phyloP scores from a whole-genome alignment of 2,113 vertebrate genomes.

The Sorex araneus region DNA sequence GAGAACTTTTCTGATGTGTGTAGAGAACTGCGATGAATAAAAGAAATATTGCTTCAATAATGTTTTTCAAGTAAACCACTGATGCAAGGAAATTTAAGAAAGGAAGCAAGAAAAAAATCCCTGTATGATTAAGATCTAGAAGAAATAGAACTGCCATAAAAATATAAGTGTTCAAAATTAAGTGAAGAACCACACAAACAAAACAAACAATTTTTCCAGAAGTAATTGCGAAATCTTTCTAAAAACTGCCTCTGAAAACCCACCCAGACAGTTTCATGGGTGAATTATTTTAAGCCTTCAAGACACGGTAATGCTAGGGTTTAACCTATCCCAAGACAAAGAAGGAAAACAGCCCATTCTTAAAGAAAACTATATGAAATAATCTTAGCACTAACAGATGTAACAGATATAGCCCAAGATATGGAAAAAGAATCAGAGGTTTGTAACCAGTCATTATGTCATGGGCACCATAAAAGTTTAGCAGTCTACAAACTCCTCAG shows the following conservation, averaged over 20 bases:
- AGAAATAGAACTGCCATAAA: conserved; percentile 42
- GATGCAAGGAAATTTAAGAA: conserved; percentile 43
- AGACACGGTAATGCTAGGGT: background rate
- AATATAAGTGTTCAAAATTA: conserved; percentile 13
- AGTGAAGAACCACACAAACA: conserved; percentile 10
- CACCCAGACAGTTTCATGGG: background rate
- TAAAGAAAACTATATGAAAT: background rate
- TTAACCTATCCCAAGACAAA: background rate
- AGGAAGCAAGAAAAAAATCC: background rate
- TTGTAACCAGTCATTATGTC: background rate
- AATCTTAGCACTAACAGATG: background rate
- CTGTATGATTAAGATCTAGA: conserved; percentile 44
- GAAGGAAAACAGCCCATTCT: background rate
- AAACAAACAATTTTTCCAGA: background rate
- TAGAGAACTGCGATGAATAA: background rate
- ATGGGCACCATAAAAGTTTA: background rate
- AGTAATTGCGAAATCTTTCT: background rate
- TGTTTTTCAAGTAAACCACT: conserved; percentile 43
- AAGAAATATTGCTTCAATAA: background rate
- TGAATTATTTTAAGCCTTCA: background rate
- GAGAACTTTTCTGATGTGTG: background rate
- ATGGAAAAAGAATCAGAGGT: background rate
- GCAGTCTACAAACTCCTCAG: background rate
- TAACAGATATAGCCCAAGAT: background rate
- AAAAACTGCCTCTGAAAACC: background rate